Base-by-base conservation (phyloP, 2,113 vertebrate genomes). In the Eudorcas thomsonii region DNA sequence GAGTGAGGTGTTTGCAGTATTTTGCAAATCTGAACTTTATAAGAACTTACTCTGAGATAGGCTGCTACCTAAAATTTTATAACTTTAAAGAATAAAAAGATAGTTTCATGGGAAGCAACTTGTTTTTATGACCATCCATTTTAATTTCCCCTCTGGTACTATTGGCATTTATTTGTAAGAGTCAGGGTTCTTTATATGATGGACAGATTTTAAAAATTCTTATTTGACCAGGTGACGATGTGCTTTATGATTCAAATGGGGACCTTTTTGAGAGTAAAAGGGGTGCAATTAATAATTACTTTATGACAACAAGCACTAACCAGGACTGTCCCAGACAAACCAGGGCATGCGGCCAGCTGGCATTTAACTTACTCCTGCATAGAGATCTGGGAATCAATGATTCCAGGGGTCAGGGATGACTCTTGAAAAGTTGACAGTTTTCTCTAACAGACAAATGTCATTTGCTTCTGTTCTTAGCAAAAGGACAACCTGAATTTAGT, bases 281-380 rank as follows among this genome's bases (percentile, higher is more conserved):
- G 19, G 55, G 21, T 14, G 14, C 11, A 9, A 54, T 54, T 43
- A 33, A 52, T n/a, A 86, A 23, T 64, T 80, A 19, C 10, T 54
- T 54, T 23, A 64, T 57, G 67, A 55, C 28, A 55, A 45, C 45
- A 43, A 50, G 43, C 9, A 59, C 71, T 48, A 90, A 62, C 26
- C 43, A 59, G 36, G 45, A n/a, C 33, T 78, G 17, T 19, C 43
- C 33, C 54, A 33, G 62, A 91, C 8, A 85, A 74, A 10, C n/a
- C 26, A n/a, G 39, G 16, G 25, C 1, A n/a, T 1, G 1, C 0
- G 28, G n/a, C 28, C 21, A 89, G 59, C 14, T 2, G 19, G 1
- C 52, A 52, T 54, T 77, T 77, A 77, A 95, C 15, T 36, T 60
- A 33, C 19, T 3, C 43, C 23, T 59, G 3, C n/a, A 26, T 60